Base-by-base conservation (phyloP, 2,113 vertebrate species). In the Prunella fulvescens region DNA sequence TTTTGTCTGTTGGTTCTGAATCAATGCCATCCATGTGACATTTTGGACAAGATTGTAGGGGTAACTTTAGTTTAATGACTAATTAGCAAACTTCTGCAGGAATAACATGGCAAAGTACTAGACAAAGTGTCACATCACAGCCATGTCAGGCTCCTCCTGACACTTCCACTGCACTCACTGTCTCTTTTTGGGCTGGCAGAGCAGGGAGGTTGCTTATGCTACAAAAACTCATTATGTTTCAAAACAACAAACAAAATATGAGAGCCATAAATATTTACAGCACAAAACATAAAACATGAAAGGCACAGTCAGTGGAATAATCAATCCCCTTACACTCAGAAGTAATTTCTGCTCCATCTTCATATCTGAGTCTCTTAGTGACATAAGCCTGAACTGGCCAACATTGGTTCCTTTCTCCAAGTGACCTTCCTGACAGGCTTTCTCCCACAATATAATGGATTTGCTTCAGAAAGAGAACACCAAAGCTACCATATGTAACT, bases 61-160 rank as follows among this genome's bases (percentile, higher is more conserved):
- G 58, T 81, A 94, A 58, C 72, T 93, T 80, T 24, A 83, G 35
- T 86, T 92, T 94, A 94, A 93, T 72, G 86, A 86, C 64, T 97
- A 95, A 97, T 97, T 97, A 96, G 83, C 35, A 81, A 93, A 92
- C 80, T 95, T 93, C 26, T 64, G 51, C 60, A 88, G 86, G 44
- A 92, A 88, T 86, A 86, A 74, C 51, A 64, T 7, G 39, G 80
- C 86, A 56, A 54, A 3, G 29, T 44, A 93, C 87, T 47, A 95
- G 80, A 80, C 80, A 62, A 80, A 73, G 77, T 78, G 92, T 96
- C 96, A 93, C 86, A 71, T 86, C 60, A 47, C 1, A 37, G 76
- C 76, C 91, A 37, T 18, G 64, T 39, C 66, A 79, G 40, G 64
- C 62, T 83, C 74, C 67, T 94, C 76, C 67, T 71, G 82, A 89